Base-by-base conservation (phyloP, 1,140 invertebrate species). In the Hyles euphorbiae region DNA sequence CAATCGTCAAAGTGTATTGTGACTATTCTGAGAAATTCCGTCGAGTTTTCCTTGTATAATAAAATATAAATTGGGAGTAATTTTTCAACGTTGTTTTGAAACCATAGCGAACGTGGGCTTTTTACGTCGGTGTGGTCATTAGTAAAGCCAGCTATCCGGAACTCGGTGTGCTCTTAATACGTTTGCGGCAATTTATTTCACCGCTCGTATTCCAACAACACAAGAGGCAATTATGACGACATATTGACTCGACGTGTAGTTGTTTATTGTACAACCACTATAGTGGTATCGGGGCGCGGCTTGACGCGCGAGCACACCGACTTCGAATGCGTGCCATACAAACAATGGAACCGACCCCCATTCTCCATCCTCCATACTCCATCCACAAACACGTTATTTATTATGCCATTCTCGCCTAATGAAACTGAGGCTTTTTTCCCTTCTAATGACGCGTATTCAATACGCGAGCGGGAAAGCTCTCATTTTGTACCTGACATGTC, bases 171-270 rank as follows among this genome's bases (percentile, higher is more conserved):
- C 66, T 61, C 47, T 61, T 34, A 11, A 34, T 34, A 34, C 50
- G 33, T 52, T 34, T 34, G 50, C 11, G n/a, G 66, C 64, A 62
- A 75, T 74, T 69, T 76, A 75, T 72, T 66, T 54, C 57, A 62
- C 49, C 57, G 55, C 36, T 63, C 61, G 62, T 48, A 52, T 61
- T 62, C 56, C 46, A 63, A 60, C 56, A 63, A 53, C 48, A 70
- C 64, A 60, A 81, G 73, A 71, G 70, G 68, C 74, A 81, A 85
- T 85, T 81, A 81, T 75, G 62, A 68, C 60, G 67, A 68, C 67
- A 63, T 75, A 73, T 81, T 75, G 75, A 72, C 57, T 74, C 61
- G 58, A 63, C 56, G 47, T 60, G 58, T 68, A 67, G 61, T 70
- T 70, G 65, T 70, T 68, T 70, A 65, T 70, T 76, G 67, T 67